A percentile compares a stretch with the other conserved stretches of the same genome.
Conservation (phyloP, 2,888 invertebrate genomes). For the Hydraecia micacea region DNA sequence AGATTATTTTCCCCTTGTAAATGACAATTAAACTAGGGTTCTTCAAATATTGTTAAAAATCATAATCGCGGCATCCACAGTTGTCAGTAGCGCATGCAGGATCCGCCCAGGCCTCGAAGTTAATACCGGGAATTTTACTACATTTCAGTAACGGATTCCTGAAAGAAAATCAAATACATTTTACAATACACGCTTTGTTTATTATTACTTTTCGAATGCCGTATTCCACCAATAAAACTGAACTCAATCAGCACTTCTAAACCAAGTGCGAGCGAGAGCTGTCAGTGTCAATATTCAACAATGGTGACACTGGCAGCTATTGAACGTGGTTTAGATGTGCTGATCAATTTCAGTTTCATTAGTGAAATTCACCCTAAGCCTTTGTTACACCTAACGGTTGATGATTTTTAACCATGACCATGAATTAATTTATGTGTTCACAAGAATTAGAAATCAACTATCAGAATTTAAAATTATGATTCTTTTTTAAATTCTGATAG, state of each 20-base stretch:
- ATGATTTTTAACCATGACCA: too few relatives aligned
- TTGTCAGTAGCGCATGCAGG: neutral
- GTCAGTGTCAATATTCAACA: neutral
- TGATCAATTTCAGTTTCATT: neutral
- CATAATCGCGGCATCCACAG: neutral
- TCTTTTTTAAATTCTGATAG: too few relatives aligned
- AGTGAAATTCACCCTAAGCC: too few relatives aligned
- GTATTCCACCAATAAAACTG: neutral
- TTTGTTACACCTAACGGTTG: too few relatives aligned
- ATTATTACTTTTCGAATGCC: neutral
- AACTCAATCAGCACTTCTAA: neutral
- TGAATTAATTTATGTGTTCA: too few relatives aligned
- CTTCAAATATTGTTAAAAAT: neutral
- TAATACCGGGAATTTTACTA: conserved; percentile 13
- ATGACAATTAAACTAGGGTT: neutral
- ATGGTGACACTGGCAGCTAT: too few relatives aligned
- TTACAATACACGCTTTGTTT: neutral
- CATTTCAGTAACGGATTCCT: conserved; percentile 41
- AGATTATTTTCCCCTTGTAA: neutral
- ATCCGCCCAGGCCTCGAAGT: conserved; percentile 34
- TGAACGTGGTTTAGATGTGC: neutral
- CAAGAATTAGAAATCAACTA: too few relatives aligned
- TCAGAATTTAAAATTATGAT: too few relatives aligned
- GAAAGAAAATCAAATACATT: conserved; percentile 4
- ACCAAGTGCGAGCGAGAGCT: neutral